phyloP scores from a whole-genome alignment of 2,888 invertebrate genomes.

The Hirtodrosophila confusa region DNA sequence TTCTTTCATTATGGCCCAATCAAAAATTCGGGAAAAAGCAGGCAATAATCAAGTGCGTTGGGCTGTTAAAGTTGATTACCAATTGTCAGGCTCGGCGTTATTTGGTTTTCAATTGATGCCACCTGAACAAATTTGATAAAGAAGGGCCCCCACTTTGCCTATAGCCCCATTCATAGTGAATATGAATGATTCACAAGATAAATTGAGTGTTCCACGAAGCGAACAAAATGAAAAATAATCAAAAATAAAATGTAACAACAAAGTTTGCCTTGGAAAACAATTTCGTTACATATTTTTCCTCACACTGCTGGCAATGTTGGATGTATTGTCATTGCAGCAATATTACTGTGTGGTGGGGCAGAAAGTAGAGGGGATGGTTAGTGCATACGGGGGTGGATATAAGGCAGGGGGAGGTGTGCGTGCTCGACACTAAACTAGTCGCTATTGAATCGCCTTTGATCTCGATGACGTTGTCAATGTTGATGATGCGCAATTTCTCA shows the following conservation, averaged over 20 bases:
- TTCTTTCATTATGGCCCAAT: conserved; percentile 19
- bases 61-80: conserved; percentile 39
- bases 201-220: conserved; percentile 51
- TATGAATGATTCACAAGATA: conserved; percentile 57
- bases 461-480: conserved; percentile 67
- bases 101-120: conserved; percentile 22
- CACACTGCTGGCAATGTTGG: conserved; percentile 53
- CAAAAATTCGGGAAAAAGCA: background rate
- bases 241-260: conserved; percentile 27
- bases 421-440: conserved; percentile 58
- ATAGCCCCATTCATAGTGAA: conserved; percentile 20
- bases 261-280: conserved; percentile 48
- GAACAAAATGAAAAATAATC: conserved; percentile 49
- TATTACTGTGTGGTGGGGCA: conserved; percentile 14
- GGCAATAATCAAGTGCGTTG: conserved; percentile 39
- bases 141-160: conserved; percentile 30
- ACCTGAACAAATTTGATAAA: conserved; percentile 36
- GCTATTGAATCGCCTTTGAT: conserved; percentile 61
- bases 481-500: conserved; percentile 70
- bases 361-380: background rate
- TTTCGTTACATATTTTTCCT: conserved; percentile 34
- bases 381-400: conserved; percentile 7
- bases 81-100: conserved; percentile 31
- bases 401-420: conserved; percentile 3
- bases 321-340: conserved; percentile 69